Percentiles rank a stretch among this genome's conserved stretches.
Evolutionary conservation across 2,888 invertebrate genomes (phyloP).

Genomic region (Troilus luridus): DNA sequence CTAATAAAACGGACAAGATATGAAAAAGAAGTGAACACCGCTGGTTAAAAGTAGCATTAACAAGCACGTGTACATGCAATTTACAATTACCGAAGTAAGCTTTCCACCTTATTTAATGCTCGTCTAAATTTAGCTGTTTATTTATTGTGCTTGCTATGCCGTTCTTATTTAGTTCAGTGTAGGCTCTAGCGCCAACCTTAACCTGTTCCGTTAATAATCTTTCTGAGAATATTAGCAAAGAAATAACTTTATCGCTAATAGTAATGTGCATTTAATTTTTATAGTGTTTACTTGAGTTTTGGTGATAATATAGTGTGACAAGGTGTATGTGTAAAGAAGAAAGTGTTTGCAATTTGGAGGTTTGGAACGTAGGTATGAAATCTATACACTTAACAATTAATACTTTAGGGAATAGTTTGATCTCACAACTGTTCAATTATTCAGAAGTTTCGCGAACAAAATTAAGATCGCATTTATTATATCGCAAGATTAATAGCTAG

Average conservation of each 20-base stretch:
- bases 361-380: not conserved
- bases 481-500: too few species aligned
- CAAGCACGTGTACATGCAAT: not conserved
- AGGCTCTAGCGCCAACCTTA: not conserved
- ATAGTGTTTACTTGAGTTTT: not conserved
- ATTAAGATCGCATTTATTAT: too few species aligned
- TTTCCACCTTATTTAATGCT: not conserved
- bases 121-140: slow-evolving; percentile 43
- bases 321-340: not conserved
- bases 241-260: not conserved
- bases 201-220: not conserved
- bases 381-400: not conserved
- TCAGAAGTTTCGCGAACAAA: too few species aligned
- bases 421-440: too few species aligned
- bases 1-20: not conserved
- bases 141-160: slow-evolving; percentile 1
- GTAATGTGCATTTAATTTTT: not conserved
- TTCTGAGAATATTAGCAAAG: not conserved
- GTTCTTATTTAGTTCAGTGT: not conserved
- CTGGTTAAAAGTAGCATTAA: not conserved
- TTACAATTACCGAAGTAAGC: not conserved
- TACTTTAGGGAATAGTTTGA: too few species aligned
- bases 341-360: not conserved
- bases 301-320: not conserved
- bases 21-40: not conserved